Conservation (phyloP, 2,888 invertebrate genomes). For the Cataglyphis altisquamis region DNA sequence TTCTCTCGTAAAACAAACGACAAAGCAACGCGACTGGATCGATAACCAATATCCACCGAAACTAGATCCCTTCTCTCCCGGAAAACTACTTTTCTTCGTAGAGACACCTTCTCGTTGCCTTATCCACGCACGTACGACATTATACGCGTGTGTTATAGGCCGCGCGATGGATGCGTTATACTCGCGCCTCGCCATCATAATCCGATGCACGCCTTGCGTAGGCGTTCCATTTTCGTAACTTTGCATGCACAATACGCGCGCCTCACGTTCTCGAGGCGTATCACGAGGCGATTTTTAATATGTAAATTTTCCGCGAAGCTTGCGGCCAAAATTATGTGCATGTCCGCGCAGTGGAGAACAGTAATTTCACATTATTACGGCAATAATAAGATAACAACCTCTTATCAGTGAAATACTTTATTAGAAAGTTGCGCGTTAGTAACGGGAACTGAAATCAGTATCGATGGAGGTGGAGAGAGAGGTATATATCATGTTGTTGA, state of each 20-base stretch:
- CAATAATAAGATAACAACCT: not conserved
- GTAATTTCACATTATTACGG: not conserved
- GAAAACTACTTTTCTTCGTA: constrained; percentile 35
- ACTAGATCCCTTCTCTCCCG: constrained; percentile 65
- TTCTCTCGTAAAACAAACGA: constrained; percentile 49
- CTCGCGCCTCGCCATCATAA: constrained; percentile 31
- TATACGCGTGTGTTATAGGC: constrained; percentile 53
- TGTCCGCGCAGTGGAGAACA: not conserved
- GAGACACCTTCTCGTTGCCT: constrained; percentile 29
- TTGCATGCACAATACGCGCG: not conserved
- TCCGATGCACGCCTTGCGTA: constrained; percentile 41
- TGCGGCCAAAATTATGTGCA: not conserved
- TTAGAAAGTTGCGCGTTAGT: not conserved
- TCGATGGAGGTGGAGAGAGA: not conserved
- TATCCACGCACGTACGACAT: constrained; percentile 64
- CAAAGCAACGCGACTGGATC: constrained; percentile 62
- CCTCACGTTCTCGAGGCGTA: not conserved
- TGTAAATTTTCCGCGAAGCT: not conserved
- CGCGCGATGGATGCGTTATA: constrained; percentile 28
- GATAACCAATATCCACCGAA: constrained; percentile 76
- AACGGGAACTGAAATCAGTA: not conserved
- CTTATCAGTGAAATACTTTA: not conserved
- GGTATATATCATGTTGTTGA: not conserved
- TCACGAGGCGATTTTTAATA: constrained; percentile 8
- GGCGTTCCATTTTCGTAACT: constrained; percentile 45